Evolutionary conservation across 1,140 invertebrate species (phyloP), one percentile per base, ranked within the genome.

Genomic region (Dysdera silvatica): DNA sequence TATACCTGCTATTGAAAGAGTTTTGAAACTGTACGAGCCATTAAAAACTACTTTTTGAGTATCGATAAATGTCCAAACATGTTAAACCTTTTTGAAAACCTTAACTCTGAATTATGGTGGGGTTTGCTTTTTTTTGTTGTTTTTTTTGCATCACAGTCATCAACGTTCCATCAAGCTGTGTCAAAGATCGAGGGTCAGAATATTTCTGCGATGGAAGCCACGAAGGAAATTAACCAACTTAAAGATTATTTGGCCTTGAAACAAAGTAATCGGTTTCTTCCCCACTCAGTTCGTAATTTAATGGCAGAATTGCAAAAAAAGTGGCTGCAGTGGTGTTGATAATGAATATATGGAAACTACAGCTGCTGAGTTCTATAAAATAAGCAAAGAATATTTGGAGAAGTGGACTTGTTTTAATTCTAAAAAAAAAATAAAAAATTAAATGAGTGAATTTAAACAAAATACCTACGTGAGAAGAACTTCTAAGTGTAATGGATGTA

Each of bases 1-100:
- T 26, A 47, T 68, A 47, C 66, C 66, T 47, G 59, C 58, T 12
- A 49, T 70, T 28, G 68, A 69, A 43, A 45, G 41, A 61, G 29
- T 67, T 58, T 59, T 58, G 14, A 52, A 58, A 24, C n/a, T 67
- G 14, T 68, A 20, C 52, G 14, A 51, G 12, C 26, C 37, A 12
- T 61, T 52, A 16, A 61, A 52, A 24, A 16, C 18, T 61, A 61
- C 31, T 61, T 61, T 61, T 51, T 61, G 26, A 51, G 5, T 23
- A 14, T 14, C 10, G 55, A 58, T 32, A 51, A 61, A 61, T 51
- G 58, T 37, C 48, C 58, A 18, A 61, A 29, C 33, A 3, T 61
- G 23, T 23, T 32, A 32, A 41, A n/a, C 16, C 16, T 53, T 45
- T 61, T 61, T 61, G 18, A 14, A 31, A n/a, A n/a, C 24, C 28